Evolutionary conservation across 2,888 invertebrate species (phyloP).

Genomic region (Pristionchus entomophagus): DNA sequence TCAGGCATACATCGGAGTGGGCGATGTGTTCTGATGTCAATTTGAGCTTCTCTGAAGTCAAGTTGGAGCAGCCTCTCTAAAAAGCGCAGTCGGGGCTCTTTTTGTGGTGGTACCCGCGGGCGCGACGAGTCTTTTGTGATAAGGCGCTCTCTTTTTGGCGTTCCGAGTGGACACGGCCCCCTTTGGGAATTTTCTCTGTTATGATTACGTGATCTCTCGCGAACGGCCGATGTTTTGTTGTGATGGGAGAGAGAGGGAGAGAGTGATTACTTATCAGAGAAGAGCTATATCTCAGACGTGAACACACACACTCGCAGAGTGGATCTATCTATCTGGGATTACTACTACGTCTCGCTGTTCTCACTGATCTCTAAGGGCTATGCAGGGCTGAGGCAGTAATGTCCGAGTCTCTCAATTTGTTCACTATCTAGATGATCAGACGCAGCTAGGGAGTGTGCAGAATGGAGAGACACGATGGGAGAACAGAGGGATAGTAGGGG

Average conservation of each 20-base stretch:
- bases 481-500: neutral
- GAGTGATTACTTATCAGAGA: neutral
- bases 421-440: too few species aligned
- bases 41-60: neutral
- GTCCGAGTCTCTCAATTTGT: too few species aligned
- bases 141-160: neutral
- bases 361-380: neutral
- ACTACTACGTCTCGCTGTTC: neutral
- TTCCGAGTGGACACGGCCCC: neutral
- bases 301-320: neutral
- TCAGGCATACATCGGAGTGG: too few species aligned
- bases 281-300: neutral
- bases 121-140: neutral
- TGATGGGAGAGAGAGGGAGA: too few species aligned
- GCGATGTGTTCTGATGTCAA: too few species aligned
- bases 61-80: neutral
- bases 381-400: too few species aligned
- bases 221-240: neutral
- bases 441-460: too few species aligned
- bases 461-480: too few species aligned
- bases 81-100: neutral
- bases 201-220: neutral
- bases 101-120: neutral
- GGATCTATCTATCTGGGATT: neutral
- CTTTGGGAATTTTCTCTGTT: neutral